Base-by-base conservation (phyloP, 2,113 vertebrate species). In the Brevimyrus niger region DNA sequence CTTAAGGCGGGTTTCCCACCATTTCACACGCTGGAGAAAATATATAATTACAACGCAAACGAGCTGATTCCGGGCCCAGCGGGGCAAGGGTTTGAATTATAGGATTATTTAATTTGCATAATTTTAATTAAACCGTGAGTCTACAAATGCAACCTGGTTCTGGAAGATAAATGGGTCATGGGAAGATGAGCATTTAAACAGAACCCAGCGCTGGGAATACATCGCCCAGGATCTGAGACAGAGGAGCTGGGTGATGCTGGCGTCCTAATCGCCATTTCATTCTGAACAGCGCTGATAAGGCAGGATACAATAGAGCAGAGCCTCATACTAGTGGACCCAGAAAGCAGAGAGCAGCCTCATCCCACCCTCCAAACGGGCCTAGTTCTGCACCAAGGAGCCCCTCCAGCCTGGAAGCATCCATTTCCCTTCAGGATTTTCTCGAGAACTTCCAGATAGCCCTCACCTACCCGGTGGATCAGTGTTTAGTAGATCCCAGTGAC, bases 51-150 rank as follows among this genome's bases (percentile, higher is more conserved):
- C 88, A 91, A 91, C 88, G 53, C 91, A 53, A 91, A 90, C 89
- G 11, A 55, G 88, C 73, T 80, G 89, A 88, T 91, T 93, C 90
- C 90, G 88, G 91, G 89, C 91, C 93, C 94, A 94, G 91, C 90
- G 88, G 89, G 9, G 88, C 76, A 86, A 91, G 88, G 93, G 91
- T 92, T 94, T 94, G 87, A 92, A 90, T 93, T 91, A 93, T 87
- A 91, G 91, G 92, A 93, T 94, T 94, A 94, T 44, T 31, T 31
- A 11, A 94, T 95, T 96, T 94, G 94, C 95, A 95, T 95, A 93
- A 92, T 95, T 94, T 92, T 95, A 95, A 95, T 95, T 94, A 95
- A 90, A 88, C 91, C 89, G 35, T 42, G 91, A 84, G 91, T 88
- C 83, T 90, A 93, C 92, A 92, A 92, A 93, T 42, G 92, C 93